A percentile compares a stretch with the other conserved stretches of the same genome.
phyloP scores from a whole-genome alignment of 1,140 invertebrate genomes.

The Antheraea mylitta region DNA sequence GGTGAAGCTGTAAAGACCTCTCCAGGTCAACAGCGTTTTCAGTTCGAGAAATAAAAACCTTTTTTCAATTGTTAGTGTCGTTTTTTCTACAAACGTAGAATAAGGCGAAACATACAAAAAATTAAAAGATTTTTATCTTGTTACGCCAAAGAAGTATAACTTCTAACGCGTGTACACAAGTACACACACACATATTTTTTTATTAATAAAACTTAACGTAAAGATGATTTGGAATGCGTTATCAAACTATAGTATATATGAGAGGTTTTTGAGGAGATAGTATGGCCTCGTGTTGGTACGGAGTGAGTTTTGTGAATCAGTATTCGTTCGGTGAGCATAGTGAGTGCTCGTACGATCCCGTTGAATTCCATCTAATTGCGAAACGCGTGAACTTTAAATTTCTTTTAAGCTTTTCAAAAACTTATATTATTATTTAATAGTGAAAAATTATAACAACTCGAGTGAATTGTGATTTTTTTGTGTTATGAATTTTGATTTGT shows the following conservation, averaged over 20 bases:
- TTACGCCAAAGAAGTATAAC: no score
- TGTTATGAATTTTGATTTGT: conserved; percentile 27
- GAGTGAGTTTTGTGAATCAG: conserved; percentile 27
- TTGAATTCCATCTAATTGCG: conserved; percentile 25
- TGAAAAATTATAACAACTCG: conserved; percentile 20
- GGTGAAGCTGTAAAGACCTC: no score
- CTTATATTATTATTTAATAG: conserved; percentile 2
- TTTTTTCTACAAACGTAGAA: no score
- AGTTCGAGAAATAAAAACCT: no score
- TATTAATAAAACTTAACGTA: conserved; percentile 25
- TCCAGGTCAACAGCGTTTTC: no score
- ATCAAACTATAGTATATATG: conserved; percentile 38
- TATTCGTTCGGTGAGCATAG: conserved; percentile 37
- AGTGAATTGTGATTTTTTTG: conserved; percentile 31
- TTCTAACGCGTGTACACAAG: no score
- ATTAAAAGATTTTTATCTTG: no score
- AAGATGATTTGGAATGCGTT: conserved; percentile 47
- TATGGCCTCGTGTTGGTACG: conserved; percentile 25
- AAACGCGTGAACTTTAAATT: not conserved
- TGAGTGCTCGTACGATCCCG: conserved; percentile 40
- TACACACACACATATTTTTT: no score
- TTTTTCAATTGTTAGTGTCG: no score
- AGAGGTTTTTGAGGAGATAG: conserved; percentile 55
- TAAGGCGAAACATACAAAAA: no score
- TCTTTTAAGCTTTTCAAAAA: not conserved